Percentiles rank a stretch among this genome's conserved stretches.
Conservation (phyloP, 2,888 invertebrate species). For the Elegia similella region DNA sequence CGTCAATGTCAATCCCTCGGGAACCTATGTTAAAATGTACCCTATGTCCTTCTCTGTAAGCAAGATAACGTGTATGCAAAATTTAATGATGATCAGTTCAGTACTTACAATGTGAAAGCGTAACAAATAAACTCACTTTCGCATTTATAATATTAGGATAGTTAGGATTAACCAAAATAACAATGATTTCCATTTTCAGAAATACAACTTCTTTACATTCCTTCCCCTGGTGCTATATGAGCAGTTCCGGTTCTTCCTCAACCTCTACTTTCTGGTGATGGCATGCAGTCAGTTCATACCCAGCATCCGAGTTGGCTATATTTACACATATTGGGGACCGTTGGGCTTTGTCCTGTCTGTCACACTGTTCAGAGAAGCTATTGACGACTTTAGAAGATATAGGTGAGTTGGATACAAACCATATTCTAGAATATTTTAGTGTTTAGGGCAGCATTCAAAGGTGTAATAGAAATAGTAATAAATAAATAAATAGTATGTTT, state of each 20-base stretch:
- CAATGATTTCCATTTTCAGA: slow-evolving; percentile 81
- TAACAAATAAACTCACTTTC: no score
- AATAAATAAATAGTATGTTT: no score
- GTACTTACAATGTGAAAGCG: no score
- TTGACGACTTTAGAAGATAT: slow-evolving; percentile 96
- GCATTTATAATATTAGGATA: no score
- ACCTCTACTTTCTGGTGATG: slow-evolving; percentile 98
- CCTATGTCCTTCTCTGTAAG: no score
- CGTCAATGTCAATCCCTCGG: no score
- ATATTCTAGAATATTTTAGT: not conserved
- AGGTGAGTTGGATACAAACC: slow-evolving; percentile 50
- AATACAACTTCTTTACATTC: slow-evolving; percentile 96
- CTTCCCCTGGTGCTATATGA: slow-evolving; percentile 96
- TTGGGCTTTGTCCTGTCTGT: slow-evolving; percentile 97
- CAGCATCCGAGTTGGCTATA: slow-evolving; percentile 96
- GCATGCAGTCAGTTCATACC: slow-evolving; percentile 99
- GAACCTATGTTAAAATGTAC: no score
- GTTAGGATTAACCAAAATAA: not conserved
- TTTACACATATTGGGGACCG: slow-evolving; percentile 99
- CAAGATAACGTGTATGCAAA: no score
- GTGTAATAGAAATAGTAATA: no score
- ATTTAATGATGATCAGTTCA: no score
- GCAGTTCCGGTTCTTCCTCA: slow-evolving; percentile 99
- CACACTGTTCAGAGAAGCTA: slow-evolving; percentile 97
- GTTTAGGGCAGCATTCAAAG: no score